phyloP scores from a whole-genome alignment of 2,113 vertebrate species.

The Numenius arquata region DNA sequence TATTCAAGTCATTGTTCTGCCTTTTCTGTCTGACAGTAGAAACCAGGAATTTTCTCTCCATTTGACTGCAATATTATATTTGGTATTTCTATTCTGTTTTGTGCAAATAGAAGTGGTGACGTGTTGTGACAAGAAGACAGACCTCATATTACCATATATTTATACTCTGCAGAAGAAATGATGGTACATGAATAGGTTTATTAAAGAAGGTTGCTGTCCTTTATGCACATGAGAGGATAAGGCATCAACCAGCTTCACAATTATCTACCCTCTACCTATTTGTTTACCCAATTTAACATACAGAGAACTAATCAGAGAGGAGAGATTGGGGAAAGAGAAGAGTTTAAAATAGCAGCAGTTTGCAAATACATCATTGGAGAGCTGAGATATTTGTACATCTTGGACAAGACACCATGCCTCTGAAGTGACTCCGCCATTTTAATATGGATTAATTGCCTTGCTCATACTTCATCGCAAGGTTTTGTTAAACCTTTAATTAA shows the following conservation, averaged over 20 bases:
- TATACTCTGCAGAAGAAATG: constrained; percentile 56
- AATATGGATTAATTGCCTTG: not conserved
- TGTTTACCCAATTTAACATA: constrained; percentile 30
- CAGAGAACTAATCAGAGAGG: constrained; percentile 43
- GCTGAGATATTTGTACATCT: not conserved
- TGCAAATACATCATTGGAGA: not conserved
- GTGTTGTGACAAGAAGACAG: constrained; percentile 76
- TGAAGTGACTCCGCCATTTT: not conserved
- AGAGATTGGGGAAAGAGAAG: not conserved
- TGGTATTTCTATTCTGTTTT: constrained; percentile 73
- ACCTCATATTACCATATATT: constrained; percentile 72
- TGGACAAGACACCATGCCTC: not conserved
- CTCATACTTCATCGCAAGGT: not conserved
- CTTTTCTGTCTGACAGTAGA: constrained; percentile 68
- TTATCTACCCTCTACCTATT: not conserved
- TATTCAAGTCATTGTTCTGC: constrained; percentile 63
- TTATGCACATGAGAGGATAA: constrained; percentile 39
- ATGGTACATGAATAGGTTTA: constrained; percentile 52
- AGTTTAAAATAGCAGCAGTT: constrained; percentile 7
- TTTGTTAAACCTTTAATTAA: not conserved
- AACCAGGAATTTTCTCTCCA: constrained; percentile 64
- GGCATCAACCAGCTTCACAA: not conserved
- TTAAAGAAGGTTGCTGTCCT: constrained; percentile 40
- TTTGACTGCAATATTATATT: constrained; percentile 72
- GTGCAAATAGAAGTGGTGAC: constrained; percentile 68